Percentiles rank a stretch among this genome's conserved stretches.
phyloP scores from a whole-genome alignment of 2,888 invertebrate genomes.

The Helobdella robusta region DNA sequence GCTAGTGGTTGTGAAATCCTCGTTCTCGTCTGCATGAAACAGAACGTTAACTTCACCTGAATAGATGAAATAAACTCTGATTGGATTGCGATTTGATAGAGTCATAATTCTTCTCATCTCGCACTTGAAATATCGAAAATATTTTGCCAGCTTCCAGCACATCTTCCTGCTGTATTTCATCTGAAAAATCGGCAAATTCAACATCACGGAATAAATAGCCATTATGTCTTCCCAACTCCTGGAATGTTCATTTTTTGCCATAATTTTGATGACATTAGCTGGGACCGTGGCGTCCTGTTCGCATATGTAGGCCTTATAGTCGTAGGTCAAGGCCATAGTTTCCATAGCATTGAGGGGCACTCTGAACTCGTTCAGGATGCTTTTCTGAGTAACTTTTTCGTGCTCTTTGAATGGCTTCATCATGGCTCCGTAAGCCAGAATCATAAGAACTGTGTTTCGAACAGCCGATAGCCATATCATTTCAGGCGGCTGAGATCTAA shows the following conservation, averaged over 20 bases:
- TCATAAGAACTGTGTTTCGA: not conserved
- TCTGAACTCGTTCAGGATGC: not conserved
- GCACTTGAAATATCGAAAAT: slow-evolving; percentile 8
- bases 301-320: not conserved
- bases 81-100: not conserved
- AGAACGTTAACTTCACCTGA: slow-evolving; percentile 3
- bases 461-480: slow-evolving; percentile 11
- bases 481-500: not conserved
- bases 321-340: not conserved
- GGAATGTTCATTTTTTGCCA: not conserved
- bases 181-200: slow-evolving; percentile 7
- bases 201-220: slow-evolving; percentile 8
- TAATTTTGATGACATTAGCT: not conserved
- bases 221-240: slow-evolving; percentile 9
- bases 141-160: slow-evolving; percentile 15
- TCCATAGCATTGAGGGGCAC: not conserved
- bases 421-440: slow-evolving; percentile 14
- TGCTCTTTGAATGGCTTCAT: not conserved
- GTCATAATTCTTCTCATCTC: slow-evolving; percentile 1
- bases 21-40: not conserved
- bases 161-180: not conserved
- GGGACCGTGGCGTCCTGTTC: not conserved
- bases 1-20: not conserved
- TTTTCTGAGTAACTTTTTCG: slow-evolving; percentile 3
- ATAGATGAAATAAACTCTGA: slow-evolving; percentile 16